Evolutionary conservation across 2,797 vertebrate species (phyloP).

Genomic region (Hippopotamyrus pictus): DNA sequence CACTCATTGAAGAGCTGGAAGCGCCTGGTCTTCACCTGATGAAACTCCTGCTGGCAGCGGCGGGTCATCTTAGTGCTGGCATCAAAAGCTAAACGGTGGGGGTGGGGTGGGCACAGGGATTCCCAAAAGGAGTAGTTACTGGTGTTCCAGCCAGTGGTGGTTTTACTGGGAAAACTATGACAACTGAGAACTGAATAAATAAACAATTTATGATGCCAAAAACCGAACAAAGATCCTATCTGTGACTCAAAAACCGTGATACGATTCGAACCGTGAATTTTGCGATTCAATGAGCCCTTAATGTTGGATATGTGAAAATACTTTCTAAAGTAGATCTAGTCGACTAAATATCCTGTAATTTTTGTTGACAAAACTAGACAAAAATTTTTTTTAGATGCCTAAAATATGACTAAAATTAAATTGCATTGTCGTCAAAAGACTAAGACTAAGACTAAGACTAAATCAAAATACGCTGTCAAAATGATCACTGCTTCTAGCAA

Average conservation of each 20-base stretch:
- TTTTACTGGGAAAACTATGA: background rate
- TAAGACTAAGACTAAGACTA: background rate
- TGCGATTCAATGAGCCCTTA: background rate
- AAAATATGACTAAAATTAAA: background rate
- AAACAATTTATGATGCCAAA: background rate
- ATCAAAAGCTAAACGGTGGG: slow-evolving; percentile 70
- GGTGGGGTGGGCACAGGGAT: background rate
- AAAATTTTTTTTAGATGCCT: background rate
- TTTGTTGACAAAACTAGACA: background rate
- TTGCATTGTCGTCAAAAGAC: background rate
- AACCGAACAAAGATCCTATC: background rate
- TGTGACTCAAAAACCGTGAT: background rate
- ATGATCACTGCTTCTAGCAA: background rate
- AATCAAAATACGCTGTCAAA: background rate
- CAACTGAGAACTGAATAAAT: background rate
- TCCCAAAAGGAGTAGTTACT: background rate
- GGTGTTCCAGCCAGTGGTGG: background rate
- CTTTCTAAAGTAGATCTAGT: background rate
- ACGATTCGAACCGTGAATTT: background rate
- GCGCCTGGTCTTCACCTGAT: slow-evolving; percentile 75
- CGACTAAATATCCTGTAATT: background rate
- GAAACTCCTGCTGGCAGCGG: slow-evolving; percentile 71
- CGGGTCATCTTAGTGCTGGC: slow-evolving; percentile 68
- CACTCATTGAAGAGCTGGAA: slow-evolving; percentile 72
- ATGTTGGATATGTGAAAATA: background rate